Percentiles rank a stretch among this genome's conserved stretches.
Conservation (phyloP, 2,113 vertebrate genomes). For the Oncorhynchus clarkii region DNA sequence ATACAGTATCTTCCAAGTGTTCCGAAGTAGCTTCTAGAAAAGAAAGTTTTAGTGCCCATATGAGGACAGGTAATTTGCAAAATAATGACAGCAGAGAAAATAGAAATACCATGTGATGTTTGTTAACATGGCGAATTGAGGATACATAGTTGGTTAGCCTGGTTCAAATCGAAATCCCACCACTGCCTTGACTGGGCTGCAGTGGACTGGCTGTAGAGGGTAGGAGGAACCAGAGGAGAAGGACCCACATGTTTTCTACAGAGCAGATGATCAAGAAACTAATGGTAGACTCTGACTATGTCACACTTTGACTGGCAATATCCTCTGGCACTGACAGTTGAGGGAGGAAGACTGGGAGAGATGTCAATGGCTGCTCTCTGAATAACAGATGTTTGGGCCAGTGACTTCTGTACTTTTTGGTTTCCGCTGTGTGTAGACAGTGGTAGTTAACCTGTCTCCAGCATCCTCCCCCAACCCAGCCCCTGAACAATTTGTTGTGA, state of each 20-base stretch:
- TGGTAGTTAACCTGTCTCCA: conserved; percentile 69
- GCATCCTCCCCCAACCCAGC: conserved; percentile 28
- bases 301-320: background rate
- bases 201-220: background rate
- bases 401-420: conserved; percentile 41
- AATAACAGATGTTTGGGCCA: conserved; percentile 69
- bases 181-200: background rate
- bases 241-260: background rate
- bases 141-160: conserved; percentile 13
- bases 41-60: background rate
- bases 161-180: conserved; percentile 18
- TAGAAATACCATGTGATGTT: background rate
- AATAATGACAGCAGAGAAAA: background rate
- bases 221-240: background rate
- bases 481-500: conserved; percentile 6
- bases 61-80: background rate
- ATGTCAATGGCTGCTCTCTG: conserved; percentile 63
- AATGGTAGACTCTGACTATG: background rate
- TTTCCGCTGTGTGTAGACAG: conserved; percentile 58
- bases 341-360: background rate
- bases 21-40: too few relatives aligned
- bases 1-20: too few relatives aligned
- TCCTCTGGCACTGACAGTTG: background rate
- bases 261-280: background rate
- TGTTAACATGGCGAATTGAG: conserved; percentile 24